phyloP scores from a whole-genome alignment of 2,888 invertebrate species.

The Troilus luridus region DNA sequence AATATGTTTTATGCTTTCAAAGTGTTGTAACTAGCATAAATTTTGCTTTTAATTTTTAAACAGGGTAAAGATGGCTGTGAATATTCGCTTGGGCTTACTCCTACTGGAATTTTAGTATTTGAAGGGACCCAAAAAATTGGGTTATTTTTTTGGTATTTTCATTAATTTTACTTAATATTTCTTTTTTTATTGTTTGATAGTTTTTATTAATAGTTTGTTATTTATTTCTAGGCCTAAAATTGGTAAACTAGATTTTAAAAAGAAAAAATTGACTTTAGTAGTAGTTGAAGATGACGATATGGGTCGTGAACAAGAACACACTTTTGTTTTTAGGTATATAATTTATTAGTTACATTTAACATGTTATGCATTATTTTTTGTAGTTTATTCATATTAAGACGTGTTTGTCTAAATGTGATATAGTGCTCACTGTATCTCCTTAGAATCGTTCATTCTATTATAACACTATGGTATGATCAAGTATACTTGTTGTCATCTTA shows the following conservation, averaged over 20 bases:
- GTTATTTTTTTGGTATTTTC: constrained; percentile 88
- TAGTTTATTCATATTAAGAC: no score
- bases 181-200: neutral
- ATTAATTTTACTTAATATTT: neutral
- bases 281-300: constrained; percentile 99
- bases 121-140: constrained; percentile 98
- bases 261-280: constrained; percentile 95
- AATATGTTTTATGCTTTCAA: neutral
- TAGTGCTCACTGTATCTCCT: no score
- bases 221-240: constrained; percentile 86
- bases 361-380: neutral
- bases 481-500: no score
- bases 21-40: neutral
- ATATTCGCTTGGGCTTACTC: constrained; percentile 96
- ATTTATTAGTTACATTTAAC: neutral
- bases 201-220: neutral
- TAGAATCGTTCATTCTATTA: no score
- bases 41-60: constrained; percentile 60
- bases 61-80: constrained; percentile 94
- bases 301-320: constrained; percentile 97
- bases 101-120: constrained; percentile 98
- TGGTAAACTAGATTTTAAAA: constrained; percentile 96
- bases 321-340: constrained; percentile 90
- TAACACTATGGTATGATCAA: no score
- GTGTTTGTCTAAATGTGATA: no score